These are phyloP conservation scores for Psococerastis gibbosa DNA, from an alignment of 2,888 invertebrate genomes.

Conservation along the genomic window DNA sequence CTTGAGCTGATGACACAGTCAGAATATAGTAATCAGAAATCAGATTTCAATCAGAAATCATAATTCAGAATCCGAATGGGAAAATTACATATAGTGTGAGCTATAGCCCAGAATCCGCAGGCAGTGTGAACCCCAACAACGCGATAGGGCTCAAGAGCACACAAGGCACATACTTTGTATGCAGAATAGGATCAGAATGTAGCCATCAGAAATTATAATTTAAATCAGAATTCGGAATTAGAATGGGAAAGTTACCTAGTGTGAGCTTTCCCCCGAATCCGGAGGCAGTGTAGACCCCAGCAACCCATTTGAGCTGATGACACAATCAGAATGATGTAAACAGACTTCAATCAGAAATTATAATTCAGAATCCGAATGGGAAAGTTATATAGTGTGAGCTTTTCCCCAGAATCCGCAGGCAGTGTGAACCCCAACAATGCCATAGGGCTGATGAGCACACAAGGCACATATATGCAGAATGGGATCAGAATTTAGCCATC, in stretches of 20 bases:
- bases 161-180: slow-evolving; percentile 97
- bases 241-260: slow-evolving; percentile 68
- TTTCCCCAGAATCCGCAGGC: slow-evolving; percentile 95
- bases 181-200: too few species aligned
- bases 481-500: too few species aligned
- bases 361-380: too few species aligned
- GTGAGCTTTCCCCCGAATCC: slow-evolving; percentile 92
- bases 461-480: slow-evolving; percentile 99
- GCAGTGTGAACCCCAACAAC: slow-evolving; percentile 90
- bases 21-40: slow-evolving; percentile 96
- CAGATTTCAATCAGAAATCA: too few species aligned
- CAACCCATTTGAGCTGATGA: slow-evolving; percentile 96
- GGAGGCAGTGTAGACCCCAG: slow-evolving; percentile 96
- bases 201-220: too few species aligned
- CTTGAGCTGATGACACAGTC: slow-evolving; percentile 97
- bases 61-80: too few species aligned
- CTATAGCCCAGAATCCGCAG: slow-evolving; percentile 95
- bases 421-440: slow-evolving; percentile 94
- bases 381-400: slow-evolving; percentile 79
- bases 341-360: too few species aligned
- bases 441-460: slow-evolving; percentile 96
- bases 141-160: slow-evolving; percentile 98
- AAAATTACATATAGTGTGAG: slow-evolving; percentile 77
- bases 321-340: slow-evolving; percentile 95
- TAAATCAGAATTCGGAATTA: too few species aligned